These are phyloP conservation scores for Illadopsis cleaveri DNA, from an alignment of 2,113 vertebrate genomes.

Conservation along the genomic window DNA sequence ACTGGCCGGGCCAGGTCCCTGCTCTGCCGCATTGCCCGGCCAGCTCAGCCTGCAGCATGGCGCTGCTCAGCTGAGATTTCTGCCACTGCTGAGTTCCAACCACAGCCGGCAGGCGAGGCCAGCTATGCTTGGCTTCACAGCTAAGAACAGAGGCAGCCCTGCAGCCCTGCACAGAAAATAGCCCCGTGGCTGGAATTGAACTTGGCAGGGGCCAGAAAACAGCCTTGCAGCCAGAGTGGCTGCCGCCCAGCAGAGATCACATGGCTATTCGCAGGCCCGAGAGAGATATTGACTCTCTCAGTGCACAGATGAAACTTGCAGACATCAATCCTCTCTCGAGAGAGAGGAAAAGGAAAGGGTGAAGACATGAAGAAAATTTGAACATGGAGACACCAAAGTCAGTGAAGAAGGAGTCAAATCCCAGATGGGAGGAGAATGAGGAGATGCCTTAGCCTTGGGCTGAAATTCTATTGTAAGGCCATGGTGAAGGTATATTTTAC, in stretches of 20 bases:
- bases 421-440: not conserved
- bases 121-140: rapidly evolving
- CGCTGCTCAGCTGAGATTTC: not conserved
- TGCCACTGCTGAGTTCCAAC: not conserved
- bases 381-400: not conserved
- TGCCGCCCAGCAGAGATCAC: not conserved
- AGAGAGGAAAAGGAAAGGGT: not conserved
- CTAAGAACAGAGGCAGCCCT: not conserved
- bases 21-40: not conserved
- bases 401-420: not conserved
- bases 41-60: not conserved
- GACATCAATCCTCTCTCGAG: not conserved
- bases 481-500: not conserved
- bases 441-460: not conserved
- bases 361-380: not conserved
- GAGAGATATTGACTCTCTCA: rapidly evolving
- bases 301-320: not conserved
- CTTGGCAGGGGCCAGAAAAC: not conserved
- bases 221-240: too few relatives aligned
- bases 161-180: not conserved
- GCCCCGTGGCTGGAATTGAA: not conserved
- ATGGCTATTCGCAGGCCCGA: rapidly evolving
- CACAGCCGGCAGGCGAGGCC: rapidly evolving
- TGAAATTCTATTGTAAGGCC: not conserved
- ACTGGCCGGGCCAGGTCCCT: not conserved